phyloP scores from a whole-genome alignment of 2,888 invertebrate species.

The Acanthacorydalis orientalis region DNA sequence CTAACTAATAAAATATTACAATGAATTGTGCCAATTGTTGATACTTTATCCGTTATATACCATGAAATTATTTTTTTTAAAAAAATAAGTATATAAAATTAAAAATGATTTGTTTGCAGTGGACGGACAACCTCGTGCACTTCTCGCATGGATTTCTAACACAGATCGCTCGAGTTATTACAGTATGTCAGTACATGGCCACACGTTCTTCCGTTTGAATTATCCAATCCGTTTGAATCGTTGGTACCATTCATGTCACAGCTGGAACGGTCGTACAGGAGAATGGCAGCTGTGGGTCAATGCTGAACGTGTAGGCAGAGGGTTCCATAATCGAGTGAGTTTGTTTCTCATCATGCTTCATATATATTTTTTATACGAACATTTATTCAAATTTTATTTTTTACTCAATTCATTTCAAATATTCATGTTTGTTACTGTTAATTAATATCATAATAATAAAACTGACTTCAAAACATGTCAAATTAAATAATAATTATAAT shows the following conservation, averaged over 20 bases:
- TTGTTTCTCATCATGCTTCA: not conserved
- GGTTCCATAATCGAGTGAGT: slow-evolving; percentile 72
- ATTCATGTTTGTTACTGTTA: too few species aligned
- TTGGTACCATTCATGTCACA: slow-evolving; percentile 78
- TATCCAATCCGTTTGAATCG: slow-evolving; percentile 48
- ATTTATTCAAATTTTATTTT: too few species aligned
- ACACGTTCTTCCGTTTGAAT: slow-evolving; percentile 61
- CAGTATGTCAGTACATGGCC: slow-evolving; percentile 66
- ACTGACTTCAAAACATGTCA: too few species aligned
- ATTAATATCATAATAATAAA: too few species aligned
- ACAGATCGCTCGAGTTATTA: slow-evolving; percentile 65
- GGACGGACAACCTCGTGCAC: slow-evolving; percentile 52
- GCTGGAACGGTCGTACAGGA: slow-evolving; percentile 78
- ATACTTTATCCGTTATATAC: too few species aligned
- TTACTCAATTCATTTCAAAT: too few species aligned
- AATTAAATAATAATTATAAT: too few species aligned
- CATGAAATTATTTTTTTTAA: too few species aligned
- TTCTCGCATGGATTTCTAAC: slow-evolving; percentile 66
- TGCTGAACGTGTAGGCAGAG: slow-evolving; percentile 68
- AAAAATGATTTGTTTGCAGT: slow-evolving; percentile 30
- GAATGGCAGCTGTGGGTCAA: slow-evolving; percentile 86
- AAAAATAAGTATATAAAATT: too few species aligned
- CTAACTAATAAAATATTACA: too few species aligned
- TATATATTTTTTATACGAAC: too few species aligned
- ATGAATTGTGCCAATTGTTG: too few species aligned